These are phyloP conservation scores for Watsonalla binaria DNA, from an alignment of 2,888 invertebrate species.

Conservation along the genomic window DNA sequence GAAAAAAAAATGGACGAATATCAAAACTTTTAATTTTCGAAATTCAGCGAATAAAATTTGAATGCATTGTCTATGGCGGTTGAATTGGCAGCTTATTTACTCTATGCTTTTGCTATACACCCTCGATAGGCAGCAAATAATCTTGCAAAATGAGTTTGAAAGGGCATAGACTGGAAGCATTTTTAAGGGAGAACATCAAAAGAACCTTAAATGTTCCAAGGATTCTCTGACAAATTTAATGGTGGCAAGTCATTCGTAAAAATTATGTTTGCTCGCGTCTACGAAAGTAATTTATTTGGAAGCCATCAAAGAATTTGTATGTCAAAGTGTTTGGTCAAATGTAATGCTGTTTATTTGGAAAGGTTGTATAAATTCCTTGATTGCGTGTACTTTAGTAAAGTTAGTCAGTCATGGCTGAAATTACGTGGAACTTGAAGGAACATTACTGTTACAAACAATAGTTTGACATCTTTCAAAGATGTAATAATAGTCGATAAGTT, in stretches of 20 bases:
- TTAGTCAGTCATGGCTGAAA: too few species aligned
- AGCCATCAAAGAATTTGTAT: conserved; percentile 26
- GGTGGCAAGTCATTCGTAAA: conserved; percentile 21
- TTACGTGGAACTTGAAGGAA: too few species aligned
- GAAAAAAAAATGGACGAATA: too few species aligned
- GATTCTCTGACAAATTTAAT: conserved; percentile 43
- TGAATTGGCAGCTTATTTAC: too few species aligned
- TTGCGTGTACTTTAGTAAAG: neutral
- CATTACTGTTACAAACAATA: too few species aligned
- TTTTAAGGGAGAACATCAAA: conserved; percentile 24
- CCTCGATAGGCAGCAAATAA: neutral
- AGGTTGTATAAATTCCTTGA: neutral
- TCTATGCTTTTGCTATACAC: neutral
- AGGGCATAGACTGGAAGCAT: conserved; percentile 16
- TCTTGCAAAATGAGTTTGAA: neutral
- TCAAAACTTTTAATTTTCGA: too few species aligned
- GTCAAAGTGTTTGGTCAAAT: conserved; percentile 9
- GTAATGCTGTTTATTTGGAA: conserved; percentile 1
- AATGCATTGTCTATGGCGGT: too few species aligned
- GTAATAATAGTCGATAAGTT: too few species aligned
- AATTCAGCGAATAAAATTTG: too few species aligned
- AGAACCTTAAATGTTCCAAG: conserved; percentile 31
- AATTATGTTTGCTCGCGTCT: conserved; percentile 29
- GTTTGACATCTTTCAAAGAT: too few species aligned
- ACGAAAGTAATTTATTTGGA: conserved; percentile 35